Base-by-base conservation (phyloP, 2,113 vertebrate genomes). In the Columbina picui region DNA sequence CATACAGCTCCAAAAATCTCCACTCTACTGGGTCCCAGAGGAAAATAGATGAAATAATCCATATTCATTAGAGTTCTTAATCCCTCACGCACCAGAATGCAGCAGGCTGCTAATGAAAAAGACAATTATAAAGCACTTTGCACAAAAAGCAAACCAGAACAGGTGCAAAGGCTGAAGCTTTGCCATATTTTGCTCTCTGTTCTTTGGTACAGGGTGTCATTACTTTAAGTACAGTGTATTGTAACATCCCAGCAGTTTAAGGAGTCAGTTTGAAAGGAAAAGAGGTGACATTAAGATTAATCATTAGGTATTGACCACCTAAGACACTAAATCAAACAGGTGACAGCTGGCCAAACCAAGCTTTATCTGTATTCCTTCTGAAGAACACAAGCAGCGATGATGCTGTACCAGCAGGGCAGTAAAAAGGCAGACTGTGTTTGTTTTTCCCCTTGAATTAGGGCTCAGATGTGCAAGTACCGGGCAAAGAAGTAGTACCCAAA, bases 51-150 rank as follows among this genome's bases (percentile, higher is more conserved):
- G 20, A 88, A 86, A 69, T 36, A 74, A 95, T 96, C 93, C 93
- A 87, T 94, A 93, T 92, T 91, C 90, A 94, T 94, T 89, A 89
- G 78, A 55, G 67, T 29, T 90, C 87, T 91, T 85, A 96, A 93
- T 96, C 84, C 70, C 94, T 95, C 77, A 21, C 89, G 86, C 47
- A 52, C 18, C 57, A 92, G 81, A 91, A 96, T 96, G 45, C 88
- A 93, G 92, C 93, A 77, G 90, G 71, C 89, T 73, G 83, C 56
- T 95, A 95, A 97, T 93, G 86, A 96, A 97, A 87, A 91, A 10
- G 82, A 94, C 94, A 95, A 96, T 93, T 90, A 89, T 38, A 82
- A 60, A 81, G 88, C 93, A 87, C 88, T 95, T 89, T 64, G 89
- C 90, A 92, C 89, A 93, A 90, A 90, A 81, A 87, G 78, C 80